Evolutionary conservation across 2,113 vertebrate genomes (phyloP).

Genomic region (Zeus faber): DNA sequence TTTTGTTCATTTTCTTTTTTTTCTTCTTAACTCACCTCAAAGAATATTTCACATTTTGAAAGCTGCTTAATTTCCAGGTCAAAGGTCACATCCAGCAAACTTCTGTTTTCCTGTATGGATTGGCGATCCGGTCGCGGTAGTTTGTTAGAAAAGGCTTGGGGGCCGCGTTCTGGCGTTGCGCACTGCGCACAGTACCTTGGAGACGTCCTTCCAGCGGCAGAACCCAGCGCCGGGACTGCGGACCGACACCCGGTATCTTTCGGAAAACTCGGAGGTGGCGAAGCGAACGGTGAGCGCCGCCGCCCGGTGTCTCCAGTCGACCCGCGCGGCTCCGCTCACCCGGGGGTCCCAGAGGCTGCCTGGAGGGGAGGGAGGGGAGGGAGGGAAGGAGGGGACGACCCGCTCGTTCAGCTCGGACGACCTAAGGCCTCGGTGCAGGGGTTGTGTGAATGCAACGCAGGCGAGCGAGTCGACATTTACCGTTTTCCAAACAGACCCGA

Average conservation of each 20-base stretch:
- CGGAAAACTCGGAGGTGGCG: slow-evolving; percentile 49
- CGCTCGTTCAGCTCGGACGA: too few species aligned
- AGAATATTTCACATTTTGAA: slow-evolving; percentile 35
- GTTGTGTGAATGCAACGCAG: too few species aligned
- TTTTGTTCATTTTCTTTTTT: too few species aligned
- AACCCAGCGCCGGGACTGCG: slow-evolving; percentile 21
- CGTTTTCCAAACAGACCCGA: slow-evolving; percentile 58
- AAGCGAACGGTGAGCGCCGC: slow-evolving; percentile 49
- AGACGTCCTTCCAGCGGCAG: slow-evolving; percentile 24
- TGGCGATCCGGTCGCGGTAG: too few species aligned
- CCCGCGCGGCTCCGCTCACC: slow-evolving; percentile 13
- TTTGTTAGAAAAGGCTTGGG: too few species aligned
- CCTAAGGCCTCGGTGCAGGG: too few species aligned
- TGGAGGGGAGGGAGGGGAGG: slow-evolving; percentile 43
- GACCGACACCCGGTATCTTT: slow-evolving; percentile 62
- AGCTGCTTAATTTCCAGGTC: slow-evolving; percentile 27
- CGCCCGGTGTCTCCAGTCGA: slow-evolving; percentile 1
- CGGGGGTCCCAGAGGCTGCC: slow-evolving; percentile 66
- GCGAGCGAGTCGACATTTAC: too few species aligned
- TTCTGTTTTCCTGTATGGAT: slow-evolving; percentile 48
- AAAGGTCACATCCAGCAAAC: slow-evolving; percentile 58
- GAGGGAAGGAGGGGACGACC: too few species aligned
- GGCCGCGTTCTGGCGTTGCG: too few species aligned
- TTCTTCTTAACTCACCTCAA: slow-evolving; percentile 67
- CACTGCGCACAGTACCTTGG: slow-evolving; percentile 52